A percentile compares a stretch with the other conserved stretches of the same genome.
phyloP scores from a whole-genome alignment of 2,797 vertebrate species.

The Clarias pachynema region DNA sequence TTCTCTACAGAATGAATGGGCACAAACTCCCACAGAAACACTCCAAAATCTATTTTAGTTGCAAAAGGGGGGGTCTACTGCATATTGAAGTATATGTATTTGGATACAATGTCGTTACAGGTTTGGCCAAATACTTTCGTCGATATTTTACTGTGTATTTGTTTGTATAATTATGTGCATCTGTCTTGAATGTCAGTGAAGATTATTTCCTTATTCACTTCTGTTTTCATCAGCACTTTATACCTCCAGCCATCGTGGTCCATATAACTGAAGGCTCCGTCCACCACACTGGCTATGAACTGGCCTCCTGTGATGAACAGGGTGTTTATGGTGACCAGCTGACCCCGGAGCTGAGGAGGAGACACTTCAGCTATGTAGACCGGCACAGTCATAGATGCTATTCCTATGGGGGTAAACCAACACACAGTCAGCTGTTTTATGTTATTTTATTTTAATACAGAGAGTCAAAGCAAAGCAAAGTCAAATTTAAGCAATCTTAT shows the following conservation, averaged over 20 bases:
- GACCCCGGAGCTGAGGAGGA: conserved; percentile 87
- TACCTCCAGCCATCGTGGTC: conserved; percentile 90
- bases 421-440: background rate
- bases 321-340: conserved; percentile 90
- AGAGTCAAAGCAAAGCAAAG: background rate
- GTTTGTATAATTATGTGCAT: too few relatives aligned
- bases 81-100: too few relatives aligned
- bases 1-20: too few relatives aligned
- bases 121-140: too few relatives aligned
- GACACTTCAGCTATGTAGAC: conserved; percentile 96
- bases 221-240: background rate
- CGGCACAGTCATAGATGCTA: conserved; percentile 95
- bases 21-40: too few relatives aligned
- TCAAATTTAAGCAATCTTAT: background rate
- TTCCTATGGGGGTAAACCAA: conserved; percentile 65
- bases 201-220: background rate
- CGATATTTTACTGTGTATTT: too few relatives aligned
- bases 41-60: too few relatives aligned
- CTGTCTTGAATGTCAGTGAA: background rate
- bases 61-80: too few relatives aligned
- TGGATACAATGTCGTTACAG: too few relatives aligned
- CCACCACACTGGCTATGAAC: conserved; percentile 89
- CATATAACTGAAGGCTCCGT: conserved; percentile 93
- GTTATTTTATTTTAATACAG: background rate
- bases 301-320: conserved; percentile 97